phyloP scores from a whole-genome alignment of 1,140 invertebrate species.

The Phortica variegata region DNA sequence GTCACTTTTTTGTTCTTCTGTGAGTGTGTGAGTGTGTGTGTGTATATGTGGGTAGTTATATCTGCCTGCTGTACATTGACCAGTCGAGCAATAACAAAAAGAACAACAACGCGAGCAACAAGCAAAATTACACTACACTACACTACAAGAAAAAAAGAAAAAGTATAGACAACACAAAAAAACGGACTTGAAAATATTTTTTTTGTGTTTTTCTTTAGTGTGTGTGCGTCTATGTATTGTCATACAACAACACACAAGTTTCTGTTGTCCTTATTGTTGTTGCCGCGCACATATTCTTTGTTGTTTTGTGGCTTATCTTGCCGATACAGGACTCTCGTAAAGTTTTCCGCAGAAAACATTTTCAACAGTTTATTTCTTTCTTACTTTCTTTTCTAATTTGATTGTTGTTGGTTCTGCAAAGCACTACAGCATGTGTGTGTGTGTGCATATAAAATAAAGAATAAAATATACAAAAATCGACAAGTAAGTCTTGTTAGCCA shows the following conservation, averaged over 20 bases:
- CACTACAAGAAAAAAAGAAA: neutral
- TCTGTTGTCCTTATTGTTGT: slow-evolving; percentile 1
- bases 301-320: neutral
- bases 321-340: neutral
- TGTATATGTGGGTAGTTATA: neutral
- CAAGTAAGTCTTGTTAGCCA: slow-evolving; percentile 8
- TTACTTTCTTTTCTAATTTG: neutral
- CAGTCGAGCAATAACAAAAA: slow-evolving; percentile 1
- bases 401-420: neutral
- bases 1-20: no score
- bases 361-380: neutral
- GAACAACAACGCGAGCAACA: slow-evolving; percentile 9
- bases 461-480: slow-evolving; percentile 1
- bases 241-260: slow-evolving; percentile 10
- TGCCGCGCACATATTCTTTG: neutral
- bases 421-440: no score
- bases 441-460: neutral
- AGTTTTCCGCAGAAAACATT: neutral
- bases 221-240: no score
- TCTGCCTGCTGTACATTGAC: slow-evolving; percentile 6
- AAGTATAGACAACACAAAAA: neutral
- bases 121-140: slow-evolving; percentile 2
- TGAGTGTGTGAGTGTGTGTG: no score
- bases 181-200: neutral
- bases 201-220: no score